A percentile compares a stretch with the other conserved stretches of the same genome.
phyloP scores from a whole-genome alignment of 2,888 invertebrate genomes.

The Epirrhoe alternata region DNA sequence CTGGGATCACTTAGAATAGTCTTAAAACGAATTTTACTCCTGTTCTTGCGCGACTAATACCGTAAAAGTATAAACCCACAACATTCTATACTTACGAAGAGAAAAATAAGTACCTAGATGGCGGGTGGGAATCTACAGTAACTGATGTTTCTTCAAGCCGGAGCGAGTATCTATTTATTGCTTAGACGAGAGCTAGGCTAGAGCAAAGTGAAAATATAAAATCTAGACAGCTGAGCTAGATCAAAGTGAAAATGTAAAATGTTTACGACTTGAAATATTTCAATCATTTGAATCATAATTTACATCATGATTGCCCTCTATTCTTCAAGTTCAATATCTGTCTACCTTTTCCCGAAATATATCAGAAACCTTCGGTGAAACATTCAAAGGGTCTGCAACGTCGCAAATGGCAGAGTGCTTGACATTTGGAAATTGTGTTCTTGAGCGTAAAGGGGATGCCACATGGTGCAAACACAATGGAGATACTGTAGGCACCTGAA shows the following conservation, averaged over 20 bases:
- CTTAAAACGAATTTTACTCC: no score
- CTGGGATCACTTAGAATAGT: no score
- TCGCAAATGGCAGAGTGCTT: conserved; percentile 22
- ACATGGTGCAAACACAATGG: conserved; percentile 2
- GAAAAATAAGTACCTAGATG: no score
- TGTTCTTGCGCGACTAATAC: no score
- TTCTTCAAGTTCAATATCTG: conserved; percentile 7
- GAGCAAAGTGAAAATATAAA: not conserved
- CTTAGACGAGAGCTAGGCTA: no score
- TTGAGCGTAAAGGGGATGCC: conserved; percentile 10
- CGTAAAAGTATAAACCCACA: no score
- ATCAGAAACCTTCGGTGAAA: conserved; percentile 15
- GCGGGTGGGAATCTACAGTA: no score
- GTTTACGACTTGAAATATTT: not conserved
- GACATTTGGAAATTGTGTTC: conserved; percentile 26
- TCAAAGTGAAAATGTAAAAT: not conserved
- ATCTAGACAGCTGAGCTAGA: not conserved
- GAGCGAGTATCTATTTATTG: no score
- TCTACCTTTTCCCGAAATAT: conserved; percentile 2
- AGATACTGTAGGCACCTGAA: not conserved
- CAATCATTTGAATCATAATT: not conserved
- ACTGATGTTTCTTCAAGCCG: no score
- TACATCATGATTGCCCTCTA: not conserved
- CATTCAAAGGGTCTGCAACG: conserved; percentile 20
- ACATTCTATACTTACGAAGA: no score